Percentiles rank a stretch among this genome's conserved stretches.
These are phyloP conservation scores for Cryptus armator DNA, from an alignment of 2,888 invertebrate genomes.

Conservation along the genomic window DNA sequence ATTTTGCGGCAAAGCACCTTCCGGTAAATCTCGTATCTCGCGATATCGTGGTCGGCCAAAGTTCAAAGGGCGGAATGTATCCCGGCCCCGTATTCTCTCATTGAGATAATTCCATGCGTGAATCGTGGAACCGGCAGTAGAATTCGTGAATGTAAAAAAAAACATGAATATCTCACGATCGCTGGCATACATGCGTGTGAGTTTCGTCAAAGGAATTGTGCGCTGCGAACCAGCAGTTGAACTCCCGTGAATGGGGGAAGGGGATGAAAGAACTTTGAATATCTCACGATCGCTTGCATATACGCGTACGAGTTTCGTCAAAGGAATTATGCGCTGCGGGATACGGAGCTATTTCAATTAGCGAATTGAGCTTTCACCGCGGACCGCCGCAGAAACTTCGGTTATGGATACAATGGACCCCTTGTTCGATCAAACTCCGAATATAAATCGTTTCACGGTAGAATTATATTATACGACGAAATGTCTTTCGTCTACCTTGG, in stretches of 20 bases:
- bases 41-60: not conserved
- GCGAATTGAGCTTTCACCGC: conserved; percentile 44
- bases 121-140: not conserved
- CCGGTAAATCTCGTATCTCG: not conserved
- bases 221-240: not conserved
- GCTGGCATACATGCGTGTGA: not conserved
- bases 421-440: conserved; percentile 52
- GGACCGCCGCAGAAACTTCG: conserved; percentile 4
- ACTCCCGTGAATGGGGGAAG: not conserved
- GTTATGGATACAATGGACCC: conserved; percentile 48
- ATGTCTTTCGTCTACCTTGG: conserved; percentile 12
- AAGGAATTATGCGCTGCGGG: conserved; percentile 7
- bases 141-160: not conserved
- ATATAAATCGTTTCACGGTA: conserved; percentile 19
- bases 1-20: not conserved
- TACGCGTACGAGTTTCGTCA: not conserved
- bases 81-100: not conserved
- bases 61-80: not conserved
- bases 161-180: not conserved
- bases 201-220: conserved; percentile 4
- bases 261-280: not conserved
- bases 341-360: conserved; percentile 60
- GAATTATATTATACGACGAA: conserved; percentile 28
- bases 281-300: not conserved
- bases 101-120: not conserved